Evolutionary conservation across 2,113 vertebrate species (phyloP), one percentile per base, ranked within the genome.

Genomic region (Oplegnathus fasciatus): DNA sequence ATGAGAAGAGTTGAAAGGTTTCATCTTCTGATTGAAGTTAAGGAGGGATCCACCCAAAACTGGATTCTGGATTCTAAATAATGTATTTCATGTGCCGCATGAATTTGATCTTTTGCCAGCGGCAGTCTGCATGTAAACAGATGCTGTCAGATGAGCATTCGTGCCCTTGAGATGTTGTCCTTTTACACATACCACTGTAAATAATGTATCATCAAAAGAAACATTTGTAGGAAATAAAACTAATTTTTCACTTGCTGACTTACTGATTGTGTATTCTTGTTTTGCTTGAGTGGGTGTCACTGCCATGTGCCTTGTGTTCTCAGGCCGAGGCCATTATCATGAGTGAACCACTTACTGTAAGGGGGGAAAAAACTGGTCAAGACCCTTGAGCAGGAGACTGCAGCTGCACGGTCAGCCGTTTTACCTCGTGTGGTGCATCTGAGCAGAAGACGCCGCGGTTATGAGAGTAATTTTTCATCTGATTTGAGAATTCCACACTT

Each of bases 401-500:
- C 48, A 79, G 71, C 70, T 84, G 83, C 75, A 78, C 6, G 6
- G 46, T 91, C 78, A 85, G 88, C 84, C 28, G 5, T 76, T 88
- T 86, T 54, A 68, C 48, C 70, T 30, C 1, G 9, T 17, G 50
- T 32, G 55, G 42, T 69, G 78, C 58, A 10, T 80, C 79, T 69
- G 60, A 84, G 40, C 77, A 73, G 69, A 82, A 57, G 77, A 76
- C 7, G 0, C 4, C 44, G 18, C 34, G 6, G 42, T 55, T 65
- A 82, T 42, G 17, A 55, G 15, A 32, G 75, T 86, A 32, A 85
- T 89, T 86, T 88, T 79, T 86, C 72, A 82, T 91, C 58, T 75
- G 69, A 82, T 92, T 91, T 89, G 62, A 82, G 83, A 81, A 86
- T 86, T 83, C 68, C 37, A 64, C 26, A 1, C 68, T 83, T 28